Conservation (phyloP, 2,888 invertebrate species). For the Trachelus iudaicus region DNA sequence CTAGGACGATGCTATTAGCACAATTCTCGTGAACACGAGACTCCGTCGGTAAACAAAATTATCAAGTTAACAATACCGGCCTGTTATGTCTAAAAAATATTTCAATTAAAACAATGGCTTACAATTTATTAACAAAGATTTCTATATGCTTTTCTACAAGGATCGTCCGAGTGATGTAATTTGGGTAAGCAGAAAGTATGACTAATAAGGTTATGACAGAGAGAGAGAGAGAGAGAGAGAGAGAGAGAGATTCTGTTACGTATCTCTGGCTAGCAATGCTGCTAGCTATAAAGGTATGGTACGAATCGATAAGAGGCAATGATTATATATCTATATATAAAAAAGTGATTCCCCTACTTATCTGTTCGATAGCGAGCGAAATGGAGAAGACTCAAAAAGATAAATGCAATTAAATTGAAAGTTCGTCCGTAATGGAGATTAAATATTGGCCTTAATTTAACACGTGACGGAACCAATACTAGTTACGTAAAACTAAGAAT, state of each 20-base stretch:
- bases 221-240: neutral
- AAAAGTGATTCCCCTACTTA: no score
- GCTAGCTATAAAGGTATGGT: neutral
- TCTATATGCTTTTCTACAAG: neutral
- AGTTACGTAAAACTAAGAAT: neutral
- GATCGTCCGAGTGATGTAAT: neutral
- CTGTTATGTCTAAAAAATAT: neutral
- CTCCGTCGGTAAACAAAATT: neutral
- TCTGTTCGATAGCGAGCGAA: neutral
- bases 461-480: neutral
- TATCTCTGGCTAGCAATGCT: neutral
- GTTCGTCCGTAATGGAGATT: neutral
- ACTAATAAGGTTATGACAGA: neutral
- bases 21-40: neutral
- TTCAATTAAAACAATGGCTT: neutral
- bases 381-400: neutral
- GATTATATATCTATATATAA: neutral
- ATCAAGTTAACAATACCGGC: neutral
- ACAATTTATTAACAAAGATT: neutral
- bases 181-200: neutral
- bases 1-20: neutral
- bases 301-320: neutral
- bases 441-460: neutral
- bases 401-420: neutral
- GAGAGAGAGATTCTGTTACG: neutral